phyloP scores from a whole-genome alignment of 1,140 invertebrate species.

The Thaumetopoea pityocampa region DNA sequence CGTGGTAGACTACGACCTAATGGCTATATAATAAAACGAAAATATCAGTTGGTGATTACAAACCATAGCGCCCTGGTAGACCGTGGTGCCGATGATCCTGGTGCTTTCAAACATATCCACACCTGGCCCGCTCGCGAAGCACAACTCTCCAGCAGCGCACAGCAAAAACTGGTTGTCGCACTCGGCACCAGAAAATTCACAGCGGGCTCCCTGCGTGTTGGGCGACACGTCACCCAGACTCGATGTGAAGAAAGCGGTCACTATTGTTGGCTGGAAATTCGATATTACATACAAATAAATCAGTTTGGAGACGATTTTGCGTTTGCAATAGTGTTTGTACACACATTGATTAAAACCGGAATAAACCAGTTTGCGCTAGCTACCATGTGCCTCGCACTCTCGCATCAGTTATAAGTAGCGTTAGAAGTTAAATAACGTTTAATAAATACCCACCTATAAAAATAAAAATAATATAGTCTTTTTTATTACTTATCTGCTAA shows the following conservation, averaged over 20 bases:
- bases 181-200: constrained; percentile 83
- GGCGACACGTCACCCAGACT: constrained; percentile 95
- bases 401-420: too few relatives aligned
- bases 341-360: too few relatives aligned
- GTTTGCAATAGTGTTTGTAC: too few relatives aligned
- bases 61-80: constrained; percentile 86
- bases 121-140: constrained; percentile 91
- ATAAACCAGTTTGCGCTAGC: too few relatives aligned
- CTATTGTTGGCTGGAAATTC: constrained; percentile 85
- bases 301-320: too few relatives aligned
- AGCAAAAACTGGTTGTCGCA: constrained; percentile 88
- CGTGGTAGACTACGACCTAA: too few relatives aligned
- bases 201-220: constrained; percentile 88
- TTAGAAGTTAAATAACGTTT: too few relatives aligned
- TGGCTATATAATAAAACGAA: background rate
- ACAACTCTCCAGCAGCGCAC: constrained; percentile 81
- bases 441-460: too few relatives aligned
- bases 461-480: too few relatives aligned
- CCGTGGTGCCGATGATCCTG: constrained; percentile 88
- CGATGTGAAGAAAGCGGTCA: constrained; percentile 91
- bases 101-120: constrained; percentile 94
- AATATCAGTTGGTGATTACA: constrained; percentile 38
- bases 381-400: too few relatives aligned
- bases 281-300: too few relatives aligned
- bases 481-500: too few relatives aligned